Evolutionary conservation across 2,888 invertebrate genomes (phyloP), one percentile per base, ranked within the genome.

Genomic region (Gandaritis pyraliata): DNA sequence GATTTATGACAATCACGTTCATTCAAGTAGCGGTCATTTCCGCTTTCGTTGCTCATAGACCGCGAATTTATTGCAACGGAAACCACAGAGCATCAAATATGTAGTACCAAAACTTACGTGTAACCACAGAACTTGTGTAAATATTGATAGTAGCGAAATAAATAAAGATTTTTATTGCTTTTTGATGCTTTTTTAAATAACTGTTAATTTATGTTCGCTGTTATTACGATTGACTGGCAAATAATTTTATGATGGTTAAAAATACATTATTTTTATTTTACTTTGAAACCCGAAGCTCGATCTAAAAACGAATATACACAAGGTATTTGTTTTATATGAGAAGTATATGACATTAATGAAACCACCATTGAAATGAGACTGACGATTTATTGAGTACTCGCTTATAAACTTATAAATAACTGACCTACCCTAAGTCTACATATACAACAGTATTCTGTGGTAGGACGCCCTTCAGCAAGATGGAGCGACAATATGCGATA

Each of bases 31-130:
- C 33, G 47, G 55, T 30, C 46, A 36, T 48, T 45, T 58, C 62
- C 58, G 53, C 23, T 59, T 55, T 43, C 45, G 51, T 8, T 43
- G 23, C 41, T 50, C 45, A 51, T 29, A 36, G 41, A 51, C 50
- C 55, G 43, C 46, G 16, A 56, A 36, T 63, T 58, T 61, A 61
- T 55, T 55, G 43, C 63, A 33, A 8, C 51, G 63, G 58, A 63
- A 63, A 30, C 63, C 58, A 13, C 58, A 63, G 51, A 48, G 23
- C 48, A 58, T n/a, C 0, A 18, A 36, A 33, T 29, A 51, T 51
- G 16, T 30, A 13, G n/a, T 63, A 41, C 10, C 38, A 11, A 43
- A 55, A 38, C 49, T 48, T 57, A 23, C 53, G 16, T 2, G 41
- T 53, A 38, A 48, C 41, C 11, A 18, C 29, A 15, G 38, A n/a